Conservation (phyloP, 2,888 invertebrate genomes). For the Pogonocherus hispidulus region DNA sequence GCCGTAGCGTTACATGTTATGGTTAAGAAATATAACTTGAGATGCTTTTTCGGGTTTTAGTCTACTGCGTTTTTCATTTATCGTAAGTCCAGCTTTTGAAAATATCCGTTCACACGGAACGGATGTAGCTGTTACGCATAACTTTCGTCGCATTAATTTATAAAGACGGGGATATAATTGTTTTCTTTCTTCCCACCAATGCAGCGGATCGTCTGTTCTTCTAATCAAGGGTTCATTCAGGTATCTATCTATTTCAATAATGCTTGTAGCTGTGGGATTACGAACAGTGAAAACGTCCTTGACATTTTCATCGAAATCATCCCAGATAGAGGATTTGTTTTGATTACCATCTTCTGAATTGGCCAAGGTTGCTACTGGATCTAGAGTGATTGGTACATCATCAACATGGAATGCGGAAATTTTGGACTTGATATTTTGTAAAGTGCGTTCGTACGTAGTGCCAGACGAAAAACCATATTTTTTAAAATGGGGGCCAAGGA, state of each 20-base stretch:
- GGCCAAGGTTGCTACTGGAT: conserved; percentile 5
- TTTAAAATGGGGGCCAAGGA: conserved; percentile 35
- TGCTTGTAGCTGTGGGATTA: conserved; percentile 33
- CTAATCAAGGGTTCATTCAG: conserved; percentile 33
- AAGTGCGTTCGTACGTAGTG: no score
- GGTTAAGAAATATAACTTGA: conserved; percentile 4
- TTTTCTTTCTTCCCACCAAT: conserved; percentile 37
- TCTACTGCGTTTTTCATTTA: conserved; percentile 2
- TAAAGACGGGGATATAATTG: conserved; percentile 35
- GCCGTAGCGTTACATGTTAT: neutral
- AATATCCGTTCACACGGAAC: conserved; percentile 25
- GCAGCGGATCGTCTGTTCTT: conserved; percentile 39
- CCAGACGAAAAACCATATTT: no score
- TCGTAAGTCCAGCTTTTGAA: conserved; percentile 15
- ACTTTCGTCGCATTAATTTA: conserved; percentile 26
- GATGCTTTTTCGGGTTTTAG: neutral
- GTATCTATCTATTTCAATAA: conserved; percentile 37
- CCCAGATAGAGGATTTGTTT: conserved; percentile 24
- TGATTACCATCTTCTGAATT: conserved; percentile 7
- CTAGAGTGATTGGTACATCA: conserved; percentile 2
- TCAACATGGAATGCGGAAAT: conserved; percentile 22
- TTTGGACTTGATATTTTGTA: conserved; percentile 30
- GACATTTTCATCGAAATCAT: conserved; percentile 30
- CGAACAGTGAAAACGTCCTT: conserved; percentile 23
- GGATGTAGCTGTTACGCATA: conserved; percentile 27